phyloP scores from a whole-genome alignment of 2,113 vertebrate species.

The Otocyon megalotis region DNA sequence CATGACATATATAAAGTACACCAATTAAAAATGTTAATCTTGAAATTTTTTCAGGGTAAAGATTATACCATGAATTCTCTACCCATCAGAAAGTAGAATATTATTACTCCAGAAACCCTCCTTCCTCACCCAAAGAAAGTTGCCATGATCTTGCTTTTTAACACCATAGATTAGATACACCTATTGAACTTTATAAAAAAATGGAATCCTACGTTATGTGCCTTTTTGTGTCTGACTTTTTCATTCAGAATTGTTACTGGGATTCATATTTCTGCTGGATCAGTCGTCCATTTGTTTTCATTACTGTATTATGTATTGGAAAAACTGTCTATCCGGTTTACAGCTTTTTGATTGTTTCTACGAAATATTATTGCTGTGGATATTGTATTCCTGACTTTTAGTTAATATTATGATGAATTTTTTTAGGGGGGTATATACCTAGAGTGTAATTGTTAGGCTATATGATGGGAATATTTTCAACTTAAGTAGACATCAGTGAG shows the following conservation, averaged over 20 bases:
- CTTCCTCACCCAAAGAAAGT: neutral
- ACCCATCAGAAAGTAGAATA: neutral
- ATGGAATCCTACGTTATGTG: neutral
- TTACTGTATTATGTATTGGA: neutral
- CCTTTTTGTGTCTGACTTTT: neutral
- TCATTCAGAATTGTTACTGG: slow-evolving; percentile 2
- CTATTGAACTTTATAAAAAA: neutral
- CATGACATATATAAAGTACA: neutral
- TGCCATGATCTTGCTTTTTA: neutral
- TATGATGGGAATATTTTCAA: neutral
- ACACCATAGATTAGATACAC: neutral
- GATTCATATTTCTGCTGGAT: neutral
- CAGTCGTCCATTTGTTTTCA: neutral
- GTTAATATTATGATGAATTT: neutral
- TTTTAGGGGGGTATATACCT: neutral
- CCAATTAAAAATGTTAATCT: neutral
- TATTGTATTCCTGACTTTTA: neutral
- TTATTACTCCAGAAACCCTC: neutral
- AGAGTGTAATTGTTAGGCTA: neutral
- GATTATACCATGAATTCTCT: neutral
- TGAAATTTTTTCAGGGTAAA: neutral
- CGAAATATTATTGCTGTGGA: neutral
- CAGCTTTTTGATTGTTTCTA: neutral
- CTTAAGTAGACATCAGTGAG: neutral
- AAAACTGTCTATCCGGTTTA: neutral